Base-by-base conservation (phyloP, 2,888 invertebrate species). In the Agonopterix arenella region DNA sequence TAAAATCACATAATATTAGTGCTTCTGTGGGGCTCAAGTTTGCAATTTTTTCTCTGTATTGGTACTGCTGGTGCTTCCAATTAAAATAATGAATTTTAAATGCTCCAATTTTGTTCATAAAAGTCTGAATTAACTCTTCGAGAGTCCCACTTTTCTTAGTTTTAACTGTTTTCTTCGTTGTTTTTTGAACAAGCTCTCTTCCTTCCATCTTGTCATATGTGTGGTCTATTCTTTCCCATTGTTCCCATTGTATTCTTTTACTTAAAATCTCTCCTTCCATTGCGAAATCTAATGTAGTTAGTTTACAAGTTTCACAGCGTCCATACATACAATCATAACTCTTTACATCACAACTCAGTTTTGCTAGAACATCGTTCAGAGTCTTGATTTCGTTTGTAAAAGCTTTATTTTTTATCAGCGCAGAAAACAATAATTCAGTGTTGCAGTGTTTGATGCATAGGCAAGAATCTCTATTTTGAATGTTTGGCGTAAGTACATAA, bases 191-290 rank as follows among this genome's bases (percentile, higher is more conserved):
- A 46, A 40, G 40, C 16, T 45, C 36, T 38, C 41, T 50, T 45
- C 36, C n/a, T n/a, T 50, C 50, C 16, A 16, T n/a, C 53, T 50
- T 56, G 45, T 49, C 36, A 36, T 56, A 56, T 16, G 18, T 49
- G 47, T 49, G 49, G 36, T 43, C 38, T 4, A 52, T 46, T 47
- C 52, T 56, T 10, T 18, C 49, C 53, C 53, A 54, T 48, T 51
- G 50, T 37, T 38, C 52, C 53, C 56, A 53, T 11, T 37, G 47
- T 11, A 53, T 36, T 36, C 50, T 51, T 11, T 36, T 47, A 43
- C 52, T 13, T 16, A 38, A 37, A 13, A 48, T 56, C 45, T 41
- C 46, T 46, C 48, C 9, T 8, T 50, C n/a, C n/a, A 41, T n/a
- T 9, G 41, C 11, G 5, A 37, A 5, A 37, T 5, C 37, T 37